Conservation (phyloP, 2,797 vertebrate species). For the Sebastes trivittatus region DNA sequence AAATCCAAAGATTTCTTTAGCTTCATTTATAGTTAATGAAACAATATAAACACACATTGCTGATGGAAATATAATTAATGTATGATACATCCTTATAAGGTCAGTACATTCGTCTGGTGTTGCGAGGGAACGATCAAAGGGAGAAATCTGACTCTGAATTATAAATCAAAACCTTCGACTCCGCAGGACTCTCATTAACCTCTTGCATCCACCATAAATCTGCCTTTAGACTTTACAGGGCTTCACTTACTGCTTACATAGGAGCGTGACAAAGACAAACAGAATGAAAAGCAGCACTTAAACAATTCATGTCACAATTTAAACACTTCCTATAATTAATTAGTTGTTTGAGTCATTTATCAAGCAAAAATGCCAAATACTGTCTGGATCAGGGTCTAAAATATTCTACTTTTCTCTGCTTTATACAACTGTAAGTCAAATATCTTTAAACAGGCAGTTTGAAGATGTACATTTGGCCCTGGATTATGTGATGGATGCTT, state of each 20-base stretch:
- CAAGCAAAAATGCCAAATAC: background rate
- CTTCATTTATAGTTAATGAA: background rate
- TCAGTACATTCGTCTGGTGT: background rate
- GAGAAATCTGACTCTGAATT: background rate
- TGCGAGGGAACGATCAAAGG: background rate
- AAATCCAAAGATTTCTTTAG: background rate
- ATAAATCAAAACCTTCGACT: slow-evolving; percentile 9
- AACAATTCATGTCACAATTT: background rate
- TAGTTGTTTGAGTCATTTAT: background rate
- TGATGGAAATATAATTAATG: background rate
- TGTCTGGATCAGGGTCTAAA: background rate
- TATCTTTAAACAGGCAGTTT: background rate
- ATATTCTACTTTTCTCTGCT: background rate
- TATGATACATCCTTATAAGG: background rate
- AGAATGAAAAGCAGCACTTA: background rate
- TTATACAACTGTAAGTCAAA: background rate
- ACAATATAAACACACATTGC: background rate
- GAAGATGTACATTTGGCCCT: background rate
- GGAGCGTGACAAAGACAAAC: background rate
- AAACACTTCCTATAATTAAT: background rate
- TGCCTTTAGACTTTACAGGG: background rate
- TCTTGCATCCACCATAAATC: slow-evolving; percentile 13
- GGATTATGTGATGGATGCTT: background rate
- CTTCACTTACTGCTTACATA: background rate
- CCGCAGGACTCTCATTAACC: slow-evolving; percentile 1